These are phyloP conservation scores for Bombyx mori DNA, from an alignment of 1,140 invertebrate species.

Conservation along the genomic window ASM3026992v2 NC_085112.1:3847001-3847500, in stretches of 20 bases:
- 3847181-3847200: constrained; percentile 11
- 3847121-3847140: no score
- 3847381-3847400: background rate
- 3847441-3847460: constrained; percentile 40
- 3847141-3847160: constrained; percentile 30
- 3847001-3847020: no score
- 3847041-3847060: no score
- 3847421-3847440: constrained; percentile 28
- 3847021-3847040: no score
- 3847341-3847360: constrained; percentile 59
- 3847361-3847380: constrained; percentile 39
- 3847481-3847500: constrained; percentile 54
- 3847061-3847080: no score
- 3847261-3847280: constrained; percentile 62
- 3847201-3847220: constrained; percentile 1
- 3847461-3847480: constrained; percentile 47
- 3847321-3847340: constrained; percentile 51
- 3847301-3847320: constrained; percentile 57
- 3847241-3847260: constrained; percentile 54
- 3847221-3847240: constrained; percentile 14
- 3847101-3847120: no score
- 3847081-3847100: no score
- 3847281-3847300: constrained; percentile 56
- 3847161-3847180: constrained; percentile 54
- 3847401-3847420: no score